phyloP scores from a whole-genome alignment of 2,888 invertebrate species.

The Cephonodes hylas region DNA sequence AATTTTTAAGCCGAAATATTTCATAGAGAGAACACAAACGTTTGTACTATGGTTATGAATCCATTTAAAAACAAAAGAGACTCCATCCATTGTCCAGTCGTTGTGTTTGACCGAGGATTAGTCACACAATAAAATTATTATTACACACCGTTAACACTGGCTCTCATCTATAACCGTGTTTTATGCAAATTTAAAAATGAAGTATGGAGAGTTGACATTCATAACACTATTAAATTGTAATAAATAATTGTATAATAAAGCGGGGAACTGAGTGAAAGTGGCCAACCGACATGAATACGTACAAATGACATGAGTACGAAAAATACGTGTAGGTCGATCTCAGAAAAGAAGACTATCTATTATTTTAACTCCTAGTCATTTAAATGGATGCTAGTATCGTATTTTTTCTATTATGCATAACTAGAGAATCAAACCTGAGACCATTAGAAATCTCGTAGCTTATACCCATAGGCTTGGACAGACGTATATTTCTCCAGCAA shows the following conservation, averaged over 20 bases:
- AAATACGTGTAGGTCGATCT: too few relatives aligned
- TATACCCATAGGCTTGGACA: too few relatives aligned
- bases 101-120: neutral
- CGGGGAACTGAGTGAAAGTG: neutral
- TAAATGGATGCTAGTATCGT: too few relatives aligned
- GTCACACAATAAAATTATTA: slow-evolving; percentile 1
- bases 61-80: neutral
- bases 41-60: neutral
- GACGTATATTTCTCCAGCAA: too few relatives aligned
- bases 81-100: neutral
- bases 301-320: too few relatives aligned
- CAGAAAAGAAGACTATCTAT: too few relatives aligned
- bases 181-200: neutral
- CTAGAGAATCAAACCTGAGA: too few relatives aligned
- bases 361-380: too few relatives aligned
- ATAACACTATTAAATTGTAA: neutral
- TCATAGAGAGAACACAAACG: neutral
- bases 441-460: too few relatives aligned
- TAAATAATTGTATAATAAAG: neutral
- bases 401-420: too few relatives aligned
- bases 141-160: neutral
- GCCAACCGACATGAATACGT: too few relatives aligned
- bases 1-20: neutral
- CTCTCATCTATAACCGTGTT: neutral
- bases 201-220: neutral